Percentiles rank a stretch among this genome's conserved stretches.
Conservation (phyloP, 2,888 invertebrate species). For the Campoplex capitator region DNA sequence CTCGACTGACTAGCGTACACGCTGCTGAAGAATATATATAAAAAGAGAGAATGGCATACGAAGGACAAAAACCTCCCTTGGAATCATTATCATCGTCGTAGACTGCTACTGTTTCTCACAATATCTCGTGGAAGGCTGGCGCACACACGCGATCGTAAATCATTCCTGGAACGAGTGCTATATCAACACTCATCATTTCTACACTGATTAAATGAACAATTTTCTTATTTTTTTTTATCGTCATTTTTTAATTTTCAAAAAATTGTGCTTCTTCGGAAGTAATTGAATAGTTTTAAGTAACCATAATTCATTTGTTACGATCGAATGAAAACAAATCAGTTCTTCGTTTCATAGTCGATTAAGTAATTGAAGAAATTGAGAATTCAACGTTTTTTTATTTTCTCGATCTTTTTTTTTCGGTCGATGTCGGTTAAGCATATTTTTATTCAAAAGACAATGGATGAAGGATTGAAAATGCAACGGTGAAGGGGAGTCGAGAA, state of each 20-base stretch:
- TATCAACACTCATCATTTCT: neutral
- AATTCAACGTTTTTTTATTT: neutral
- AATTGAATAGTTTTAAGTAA: neutral
- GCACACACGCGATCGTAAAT: slow-evolving; percentile 75
- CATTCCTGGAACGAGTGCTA: slow-evolving; percentile 68
- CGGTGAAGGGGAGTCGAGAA: neutral
- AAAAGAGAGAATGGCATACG: slow-evolving; percentile 42
- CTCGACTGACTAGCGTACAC: neutral
- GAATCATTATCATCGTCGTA: slow-evolving; percentile 55
- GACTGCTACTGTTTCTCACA: slow-evolving; percentile 41
- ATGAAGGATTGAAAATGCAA: slow-evolving; percentile 24
- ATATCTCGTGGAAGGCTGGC: slow-evolving; percentile 70
- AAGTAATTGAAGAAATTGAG: neutral
- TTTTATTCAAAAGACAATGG: slow-evolving; percentile 29
- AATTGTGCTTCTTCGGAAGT: neutral
- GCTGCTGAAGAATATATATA: slow-evolving; percentile 20
- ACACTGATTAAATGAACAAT: neutral
- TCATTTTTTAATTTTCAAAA: neutral
- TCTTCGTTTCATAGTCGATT: no score
- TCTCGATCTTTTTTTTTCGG: neutral
- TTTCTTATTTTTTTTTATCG: neutral
- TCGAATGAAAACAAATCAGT: no score
- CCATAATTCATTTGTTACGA: neutral
- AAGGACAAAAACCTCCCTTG: slow-evolving; percentile 60
- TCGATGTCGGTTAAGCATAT: neutral